Conservation (phyloP, 2,797 vertebrate genomes). For the Tympanoctomys barrerae region DNA sequence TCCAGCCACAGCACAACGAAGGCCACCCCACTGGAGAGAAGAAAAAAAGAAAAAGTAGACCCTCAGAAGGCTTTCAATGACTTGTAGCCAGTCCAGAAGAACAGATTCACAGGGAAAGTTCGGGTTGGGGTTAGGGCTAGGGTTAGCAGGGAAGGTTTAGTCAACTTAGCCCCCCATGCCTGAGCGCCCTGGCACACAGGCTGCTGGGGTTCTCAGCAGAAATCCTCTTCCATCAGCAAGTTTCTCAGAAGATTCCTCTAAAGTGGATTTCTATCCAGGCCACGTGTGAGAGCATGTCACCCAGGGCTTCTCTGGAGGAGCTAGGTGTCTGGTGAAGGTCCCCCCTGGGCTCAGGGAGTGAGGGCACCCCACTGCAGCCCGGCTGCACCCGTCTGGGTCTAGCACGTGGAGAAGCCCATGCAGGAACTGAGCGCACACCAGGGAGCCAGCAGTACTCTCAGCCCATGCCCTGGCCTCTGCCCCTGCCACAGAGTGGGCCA, state of each 20-base stretch:
- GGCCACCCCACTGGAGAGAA: not conserved
- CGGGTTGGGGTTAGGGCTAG: too few species aligned
- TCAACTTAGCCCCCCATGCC: too few species aligned
- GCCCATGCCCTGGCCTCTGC: rapidly evolving
- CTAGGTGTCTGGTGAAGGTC: not conserved
- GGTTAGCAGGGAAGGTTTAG: not conserved
- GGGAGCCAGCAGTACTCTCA: rapidly evolving
- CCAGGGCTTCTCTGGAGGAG: not conserved
- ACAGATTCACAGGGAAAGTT: not conserved
- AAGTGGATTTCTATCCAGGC: not conserved
- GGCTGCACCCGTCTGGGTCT: rapidly evolving
- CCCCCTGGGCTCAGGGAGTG: not conserved
- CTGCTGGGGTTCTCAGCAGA: rapidly evolving
- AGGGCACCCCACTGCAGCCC: not conserved
- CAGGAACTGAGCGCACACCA: rapidly evolving
- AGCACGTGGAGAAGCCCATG: rapidly evolving
- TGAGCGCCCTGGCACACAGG: too few species aligned
- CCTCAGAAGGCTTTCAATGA: not conserved
- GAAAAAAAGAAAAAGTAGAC: not conserved
- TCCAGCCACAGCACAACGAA: not conserved
- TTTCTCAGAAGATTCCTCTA: not conserved
- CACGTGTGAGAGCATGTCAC: rapidly evolving
- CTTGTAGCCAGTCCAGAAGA: not conserved
- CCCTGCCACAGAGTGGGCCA: not conserved
- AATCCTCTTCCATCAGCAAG: not conserved